Evolutionary conservation across 2,888 invertebrate species (phyloP).

Genomic region (Drosophila eohydei): DNA sequence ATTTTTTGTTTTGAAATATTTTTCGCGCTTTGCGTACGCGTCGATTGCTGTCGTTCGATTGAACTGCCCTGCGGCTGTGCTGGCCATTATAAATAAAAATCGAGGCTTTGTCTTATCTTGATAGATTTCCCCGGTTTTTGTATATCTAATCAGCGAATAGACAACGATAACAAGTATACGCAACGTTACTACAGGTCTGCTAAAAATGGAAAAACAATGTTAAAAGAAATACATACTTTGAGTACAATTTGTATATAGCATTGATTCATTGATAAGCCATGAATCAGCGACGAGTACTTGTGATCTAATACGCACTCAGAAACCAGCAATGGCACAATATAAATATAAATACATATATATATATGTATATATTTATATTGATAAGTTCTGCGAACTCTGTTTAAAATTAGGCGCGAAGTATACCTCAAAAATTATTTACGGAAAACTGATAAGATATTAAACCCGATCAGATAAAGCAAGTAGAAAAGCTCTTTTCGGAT

Average conservation of each 20-base stretch:
- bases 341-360: too few species aligned
- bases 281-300: conserved; percentile 33
- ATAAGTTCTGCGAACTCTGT: conserved; percentile 39
- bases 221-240: conserved; percentile 15
- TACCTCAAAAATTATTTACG: conserved; percentile 10
- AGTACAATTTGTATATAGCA: conserved; percentile 15
- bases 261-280: conserved; percentile 46
- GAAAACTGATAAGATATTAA: conserved; percentile 42
- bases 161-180: conserved; percentile 27
- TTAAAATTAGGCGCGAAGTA: conserved; percentile 17
- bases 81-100: conserved; percentile 55
- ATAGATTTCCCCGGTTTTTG: conserved; percentile 36
- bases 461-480: conserved; percentile 27
- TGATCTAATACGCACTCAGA: conserved; percentile 41
- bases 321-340: conserved; percentile 7
- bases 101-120: conserved; percentile 54
- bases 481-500: background rate
- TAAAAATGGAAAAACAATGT: background rate
- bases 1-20: conserved; percentile 8
- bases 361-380: conserved; percentile 8
- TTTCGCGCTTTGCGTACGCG: conserved; percentile 57
- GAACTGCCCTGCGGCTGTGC: conserved; percentile 31
- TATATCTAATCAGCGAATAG: conserved; percentile 29
- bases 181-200: conserved; percentile 23
- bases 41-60: conserved; percentile 70